These are phyloP conservation scores for Rostratula benghalensis DNA, from an alignment of 2,113 vertebrate genomes.

Conservation along the genomic window DNA sequence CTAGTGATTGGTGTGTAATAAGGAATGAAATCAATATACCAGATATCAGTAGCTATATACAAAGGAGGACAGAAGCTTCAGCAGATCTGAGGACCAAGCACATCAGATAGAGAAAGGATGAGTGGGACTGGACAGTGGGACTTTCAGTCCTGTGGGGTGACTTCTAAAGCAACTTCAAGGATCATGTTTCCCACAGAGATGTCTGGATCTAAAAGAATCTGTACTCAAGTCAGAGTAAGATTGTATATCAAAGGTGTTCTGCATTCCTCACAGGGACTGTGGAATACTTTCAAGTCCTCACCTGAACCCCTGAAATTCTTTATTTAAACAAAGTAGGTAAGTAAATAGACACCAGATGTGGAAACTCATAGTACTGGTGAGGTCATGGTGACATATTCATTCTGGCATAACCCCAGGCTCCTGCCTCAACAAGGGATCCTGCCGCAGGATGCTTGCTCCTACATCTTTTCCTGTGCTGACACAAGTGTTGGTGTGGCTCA, in stretches of 20 bases:
- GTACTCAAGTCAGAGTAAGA: background rate
- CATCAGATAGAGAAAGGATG: background rate
- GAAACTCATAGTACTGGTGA: background rate
- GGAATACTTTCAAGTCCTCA: constrained; percentile 36
- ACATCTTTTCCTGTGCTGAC: background rate
- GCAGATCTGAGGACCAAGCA: background rate
- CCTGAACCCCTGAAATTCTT: constrained; percentile 19
- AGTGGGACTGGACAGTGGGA: background rate
- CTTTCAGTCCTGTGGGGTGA: background rate
- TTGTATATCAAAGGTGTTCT: constrained; percentile 7
- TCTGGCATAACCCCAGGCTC: background rate
- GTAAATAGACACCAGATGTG: constrained; percentile 9
- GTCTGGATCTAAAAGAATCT: background rate
- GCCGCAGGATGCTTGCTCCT: background rate
- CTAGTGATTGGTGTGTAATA: background rate
- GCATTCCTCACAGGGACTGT: constrained; percentile 1
- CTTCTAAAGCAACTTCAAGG: background rate
- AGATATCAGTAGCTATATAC: background rate
- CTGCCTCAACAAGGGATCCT: background rate
- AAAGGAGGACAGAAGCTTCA: background rate
- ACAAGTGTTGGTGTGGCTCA: background rate
- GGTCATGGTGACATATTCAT: background rate
- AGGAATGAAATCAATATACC: background rate
- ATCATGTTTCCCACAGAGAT: background rate
- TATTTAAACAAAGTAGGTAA: constrained; percentile 7